phyloP scores from a whole-genome alignment of 23 tunicate species.

The Trididemnum nubilum region DNA sequence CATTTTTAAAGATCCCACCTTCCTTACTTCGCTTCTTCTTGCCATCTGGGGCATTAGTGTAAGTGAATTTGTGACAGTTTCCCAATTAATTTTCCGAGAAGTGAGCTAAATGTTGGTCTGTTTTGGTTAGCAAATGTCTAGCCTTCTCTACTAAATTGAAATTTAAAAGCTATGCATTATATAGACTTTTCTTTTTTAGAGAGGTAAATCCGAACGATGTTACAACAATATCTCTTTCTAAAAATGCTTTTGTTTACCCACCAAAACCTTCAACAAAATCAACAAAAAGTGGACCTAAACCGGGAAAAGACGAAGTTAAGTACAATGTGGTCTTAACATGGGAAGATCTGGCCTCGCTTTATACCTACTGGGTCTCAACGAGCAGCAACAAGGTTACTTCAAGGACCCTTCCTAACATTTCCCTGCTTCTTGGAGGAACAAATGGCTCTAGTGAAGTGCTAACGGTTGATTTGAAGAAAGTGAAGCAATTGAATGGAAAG shows the following conservation, averaged over 20 bases:
- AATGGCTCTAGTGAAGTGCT: conserved; percentile 27
- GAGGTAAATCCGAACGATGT: background rate
- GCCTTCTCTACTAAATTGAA: no score
- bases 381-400: background rate
- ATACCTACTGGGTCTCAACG: background rate
- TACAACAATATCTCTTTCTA: background rate
- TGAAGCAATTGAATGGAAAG: background rate
- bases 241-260: conserved; percentile 11
- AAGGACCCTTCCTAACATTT: background rate
- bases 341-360: conserved; percentile 12
- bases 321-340: conserved; percentile 4
- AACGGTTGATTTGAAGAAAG: conserved; percentile 7
- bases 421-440: conserved; percentile 32
- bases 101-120: no score
- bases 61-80: no score
- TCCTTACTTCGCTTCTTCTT: no score
- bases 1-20: no score
- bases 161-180: no score
- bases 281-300: background rate
- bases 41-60: no score
- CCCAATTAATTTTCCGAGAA: no score
- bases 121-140: no score
- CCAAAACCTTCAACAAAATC: background rate
- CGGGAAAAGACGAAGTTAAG: background rate
- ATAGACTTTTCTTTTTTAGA: background rate